Conservation (phyloP, 1,140 invertebrate species). For the Caenorhabditis brenneri region DNA sequence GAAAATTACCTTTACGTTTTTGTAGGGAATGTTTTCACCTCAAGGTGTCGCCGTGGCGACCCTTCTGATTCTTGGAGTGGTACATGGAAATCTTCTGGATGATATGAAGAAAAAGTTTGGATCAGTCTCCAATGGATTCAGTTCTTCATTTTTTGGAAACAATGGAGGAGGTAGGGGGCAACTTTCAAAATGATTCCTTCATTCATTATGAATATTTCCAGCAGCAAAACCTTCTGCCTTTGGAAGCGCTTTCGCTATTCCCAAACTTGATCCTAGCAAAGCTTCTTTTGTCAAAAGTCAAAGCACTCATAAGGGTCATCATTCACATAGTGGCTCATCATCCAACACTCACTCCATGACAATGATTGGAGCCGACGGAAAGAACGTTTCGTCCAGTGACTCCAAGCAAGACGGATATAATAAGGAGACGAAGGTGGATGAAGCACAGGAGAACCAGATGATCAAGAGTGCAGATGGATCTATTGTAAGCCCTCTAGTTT, state of each 20-base stretch:
- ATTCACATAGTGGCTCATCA: not conserved
- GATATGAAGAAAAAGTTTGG: not conserved
- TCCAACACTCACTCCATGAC: not conserved
- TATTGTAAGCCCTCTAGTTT: not conserved
- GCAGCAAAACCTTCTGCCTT: not conserved
- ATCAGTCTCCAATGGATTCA: not conserved
- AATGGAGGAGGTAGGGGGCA: too few relatives aligned
- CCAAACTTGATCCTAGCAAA: conserved; percentile 7
- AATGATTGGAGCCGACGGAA: conserved; percentile 1
- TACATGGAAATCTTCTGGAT: not conserved
- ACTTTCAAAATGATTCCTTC: too few relatives aligned
- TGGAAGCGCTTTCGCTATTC: not conserved
- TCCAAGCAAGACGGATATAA: not conserved
- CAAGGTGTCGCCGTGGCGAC: conserved; percentile 14
- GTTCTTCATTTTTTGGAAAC: not conserved
- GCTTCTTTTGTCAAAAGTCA: not conserved
- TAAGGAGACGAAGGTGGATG: conserved; percentile 4
- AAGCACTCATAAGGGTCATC: not conserved
- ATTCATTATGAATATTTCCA: too few relatives aligned
- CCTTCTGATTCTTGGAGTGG: conserved; percentile 11
- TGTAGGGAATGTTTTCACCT: not conserved
- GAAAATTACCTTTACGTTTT: not conserved
- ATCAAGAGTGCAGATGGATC: not conserved
- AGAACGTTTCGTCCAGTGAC: not conserved
- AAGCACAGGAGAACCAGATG: not conserved